A percentile compares a stretch with the other conserved stretches of the same genome.
These are phyloP conservation scores for Pagrus major DNA, from an alignment of 2,113 vertebrate genomes.

Conservation along the genomic window DNA sequence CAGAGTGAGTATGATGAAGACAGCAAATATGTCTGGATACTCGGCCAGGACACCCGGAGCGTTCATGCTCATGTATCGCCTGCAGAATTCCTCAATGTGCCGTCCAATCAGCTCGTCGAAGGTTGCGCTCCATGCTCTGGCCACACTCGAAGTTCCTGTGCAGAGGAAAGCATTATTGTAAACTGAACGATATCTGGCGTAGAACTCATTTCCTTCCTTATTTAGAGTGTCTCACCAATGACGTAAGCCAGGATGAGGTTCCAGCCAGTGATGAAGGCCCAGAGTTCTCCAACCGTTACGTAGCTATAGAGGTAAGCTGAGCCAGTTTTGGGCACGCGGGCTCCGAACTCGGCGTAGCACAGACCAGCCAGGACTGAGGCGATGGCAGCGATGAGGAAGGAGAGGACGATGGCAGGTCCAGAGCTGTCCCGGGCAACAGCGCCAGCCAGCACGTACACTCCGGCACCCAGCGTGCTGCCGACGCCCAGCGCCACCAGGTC, in stretches of 20 bases:
- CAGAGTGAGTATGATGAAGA: conserved; percentile 91
- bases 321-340: conserved; percentile 94
- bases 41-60: conserved; percentile 89
- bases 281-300: conserved; percentile 94
- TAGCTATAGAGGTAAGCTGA: conserved; percentile 98
- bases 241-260: conserved; percentile 98
- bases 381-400: conserved; percentile 93
- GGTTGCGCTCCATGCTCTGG: conserved; percentile 94
- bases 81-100: conserved; percentile 87
- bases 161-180: background rate
- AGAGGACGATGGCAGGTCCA: conserved; percentile 93
- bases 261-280: conserved; percentile 98
- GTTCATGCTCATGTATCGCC: conserved; percentile 87
- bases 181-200: background rate
- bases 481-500: conserved; percentile 96
- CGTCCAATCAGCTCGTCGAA: conserved; percentile 94
- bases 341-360: conserved; percentile 96
- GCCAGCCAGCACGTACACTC: conserved; percentile 95
- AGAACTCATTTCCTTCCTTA: background rate
- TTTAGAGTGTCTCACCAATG: conserved; percentile 87
- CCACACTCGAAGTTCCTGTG: conserved; percentile 95
- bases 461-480: conserved; percentile 95
- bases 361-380: conserved; percentile 95
- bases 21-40: conserved; percentile 94
- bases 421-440: conserved; percentile 90